Percentiles rank a stretch among this genome's conserved stretches.
Evolutionary conservation across 2,888 invertebrate genomes (phyloP).

Genomic region (Timema podura): DNA sequence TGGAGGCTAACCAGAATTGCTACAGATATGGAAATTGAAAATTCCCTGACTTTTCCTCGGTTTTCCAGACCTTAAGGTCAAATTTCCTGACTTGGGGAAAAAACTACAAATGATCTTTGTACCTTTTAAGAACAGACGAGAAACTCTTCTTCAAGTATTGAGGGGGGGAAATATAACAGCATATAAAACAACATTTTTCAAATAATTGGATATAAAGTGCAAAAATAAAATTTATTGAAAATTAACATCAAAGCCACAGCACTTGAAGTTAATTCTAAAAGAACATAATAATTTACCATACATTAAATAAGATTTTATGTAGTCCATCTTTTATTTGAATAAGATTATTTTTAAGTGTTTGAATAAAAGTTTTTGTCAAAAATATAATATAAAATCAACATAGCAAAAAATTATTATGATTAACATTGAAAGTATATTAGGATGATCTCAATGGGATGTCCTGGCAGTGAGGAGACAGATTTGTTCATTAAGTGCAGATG

Average conservation of each 20-base stretch:
- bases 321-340: too few relatives aligned
- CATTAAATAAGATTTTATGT: too few relatives aligned
- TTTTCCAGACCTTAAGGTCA: neutral
- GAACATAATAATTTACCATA: too few relatives aligned
- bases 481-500: constrained; percentile 1
- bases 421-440: too few relatives aligned
- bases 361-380: too few relatives aligned
- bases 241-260: neutral
- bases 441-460: too few relatives aligned
- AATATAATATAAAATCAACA: too few relatives aligned
- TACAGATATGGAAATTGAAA: neutral
- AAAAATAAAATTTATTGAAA: neutral
- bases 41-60: constrained; percentile 7
- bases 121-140: neutral
- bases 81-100: too few relatives aligned
- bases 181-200: neutral
- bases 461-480: neutral
- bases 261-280: neutral
- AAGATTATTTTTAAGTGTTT: too few relatives aligned
- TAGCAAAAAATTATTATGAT: too few relatives aligned
- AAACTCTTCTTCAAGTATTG: neutral
- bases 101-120: neutral
- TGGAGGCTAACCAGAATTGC: constrained; percentile 2
- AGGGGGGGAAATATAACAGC: neutral
- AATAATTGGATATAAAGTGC: too few relatives aligned